phyloP scores from a whole-genome alignment of 1,140 invertebrate species.

The Kradibia gibbosae region DNA sequence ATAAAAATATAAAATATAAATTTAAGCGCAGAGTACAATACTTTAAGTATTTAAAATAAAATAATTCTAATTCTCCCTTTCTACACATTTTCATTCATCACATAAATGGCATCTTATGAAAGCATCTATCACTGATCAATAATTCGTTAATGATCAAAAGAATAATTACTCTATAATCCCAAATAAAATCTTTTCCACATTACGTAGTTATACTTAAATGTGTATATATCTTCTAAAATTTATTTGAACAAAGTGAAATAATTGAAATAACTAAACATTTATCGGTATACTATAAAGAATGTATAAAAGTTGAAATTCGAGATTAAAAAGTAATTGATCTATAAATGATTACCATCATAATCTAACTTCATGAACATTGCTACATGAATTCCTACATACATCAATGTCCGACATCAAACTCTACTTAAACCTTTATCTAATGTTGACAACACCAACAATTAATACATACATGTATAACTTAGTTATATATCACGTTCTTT shows the following conservation, averaged over 20 bases:
- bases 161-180: slow-evolving; percentile 40
- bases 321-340: slow-evolving; percentile 38
- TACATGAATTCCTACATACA: slow-evolving; percentile 33
- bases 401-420: slow-evolving; percentile 44
- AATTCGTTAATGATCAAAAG: slow-evolving; percentile 27
- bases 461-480: slow-evolving; percentile 56
- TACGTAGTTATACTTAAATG: not conserved
- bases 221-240: not conserved
- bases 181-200: slow-evolving; percentile 30
- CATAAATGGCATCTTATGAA: slow-evolving; percentile 32
- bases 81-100: slow-evolving; percentile 38
- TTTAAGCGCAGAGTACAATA: slow-evolving; percentile 49
- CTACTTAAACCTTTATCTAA: slow-evolving; percentile 39
- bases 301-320: slow-evolving; percentile 2
- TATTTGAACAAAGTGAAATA: too few relatives aligned
- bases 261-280: too few relatives aligned
- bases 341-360: not conserved
- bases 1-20: slow-evolving; percentile 55
- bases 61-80: slow-evolving; percentile 19
- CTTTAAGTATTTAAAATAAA: slow-evolving; percentile 39
- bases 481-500: slow-evolving; percentile 61
- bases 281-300: too few relatives aligned
- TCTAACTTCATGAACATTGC: not conserved
- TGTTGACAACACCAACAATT: slow-evolving; percentile 56
- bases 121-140: slow-evolving; percentile 23